These are phyloP conservation scores for Ophion ellenae DNA, from an alignment of 2,888 invertebrate genomes.

Conservation along the genomic window DNA sequence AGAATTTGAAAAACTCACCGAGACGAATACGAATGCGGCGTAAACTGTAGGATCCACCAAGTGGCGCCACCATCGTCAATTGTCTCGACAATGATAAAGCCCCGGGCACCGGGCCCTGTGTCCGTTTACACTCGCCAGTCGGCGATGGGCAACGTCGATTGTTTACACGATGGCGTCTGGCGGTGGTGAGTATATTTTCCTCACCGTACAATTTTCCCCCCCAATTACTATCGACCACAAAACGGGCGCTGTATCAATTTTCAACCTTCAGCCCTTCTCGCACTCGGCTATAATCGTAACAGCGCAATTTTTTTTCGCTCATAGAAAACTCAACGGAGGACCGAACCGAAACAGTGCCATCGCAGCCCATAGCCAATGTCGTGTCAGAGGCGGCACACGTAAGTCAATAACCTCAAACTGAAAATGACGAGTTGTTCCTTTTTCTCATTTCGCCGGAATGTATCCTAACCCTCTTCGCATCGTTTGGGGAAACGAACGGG, in stretches of 20 bases:
- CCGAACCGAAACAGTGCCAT: slow-evolving; percentile 76
- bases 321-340: slow-evolving; percentile 79
- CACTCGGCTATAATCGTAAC: slow-evolving; percentile 8
- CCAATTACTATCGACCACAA: not conserved
- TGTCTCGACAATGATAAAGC: not conserved
- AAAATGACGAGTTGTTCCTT: not conserved
- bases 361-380: slow-evolving; percentile 78
- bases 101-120: not conserved
- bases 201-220: slow-evolving; percentile 60
- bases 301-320: slow-evolving; percentile 29
- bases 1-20: not conserved
- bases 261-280: slow-evolving; percentile 1
- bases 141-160: slow-evolving; percentile 70
- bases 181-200: slow-evolving; percentile 77
- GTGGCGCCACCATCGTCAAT: slow-evolving; percentile 28
- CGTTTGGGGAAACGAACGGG: not conserved
- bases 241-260: not conserved
- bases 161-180: slow-evolving; percentile 82
- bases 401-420: slow-evolving; percentile 76
- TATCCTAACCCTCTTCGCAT: not conserved
- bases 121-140: slow-evolving; percentile 52
- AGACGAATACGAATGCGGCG: not conserved
- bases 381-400: slow-evolving; percentile 80
- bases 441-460: not conserved
- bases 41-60: not conserved